Conservation (phyloP, 2,888 invertebrate genomes). For the Cantharis rufa region DNA sequence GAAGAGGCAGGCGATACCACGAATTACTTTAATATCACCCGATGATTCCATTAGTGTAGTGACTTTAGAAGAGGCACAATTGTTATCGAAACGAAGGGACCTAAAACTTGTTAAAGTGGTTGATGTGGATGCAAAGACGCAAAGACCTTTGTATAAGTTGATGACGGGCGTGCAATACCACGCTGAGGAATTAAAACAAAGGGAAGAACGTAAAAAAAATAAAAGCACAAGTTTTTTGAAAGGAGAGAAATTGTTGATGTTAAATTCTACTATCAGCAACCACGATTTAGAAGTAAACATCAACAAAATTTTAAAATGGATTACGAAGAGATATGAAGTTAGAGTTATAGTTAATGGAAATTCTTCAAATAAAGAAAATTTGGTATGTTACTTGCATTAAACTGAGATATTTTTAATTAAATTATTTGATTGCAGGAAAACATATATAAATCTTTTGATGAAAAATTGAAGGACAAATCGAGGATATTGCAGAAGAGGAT, state of each 20-base stretch:
- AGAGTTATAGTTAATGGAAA: slow-evolving; percentile 62
- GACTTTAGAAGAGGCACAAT: slow-evolving; percentile 71
- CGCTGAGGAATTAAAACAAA: slow-evolving; percentile 62
- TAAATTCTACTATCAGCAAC: slow-evolving; percentile 66
- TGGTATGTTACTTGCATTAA: slow-evolving; percentile 45
- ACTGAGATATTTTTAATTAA: not conserved
- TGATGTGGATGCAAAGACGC: slow-evolving; percentile 69
- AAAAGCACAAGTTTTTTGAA: slow-evolving; percentile 54
- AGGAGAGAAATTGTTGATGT: slow-evolving; percentile 66
- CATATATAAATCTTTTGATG: slow-evolving; percentile 62
- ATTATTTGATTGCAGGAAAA: slow-evolving; percentile 57
- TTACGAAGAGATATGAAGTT: slow-evolving; percentile 69
- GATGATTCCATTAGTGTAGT: slow-evolving; percentile 61
- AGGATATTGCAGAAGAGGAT: slow-evolving; percentile 67
- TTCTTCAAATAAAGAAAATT: slow-evolving; percentile 50
- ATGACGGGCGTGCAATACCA: slow-evolving; percentile 70
- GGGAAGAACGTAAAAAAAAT: slow-evolving; percentile 58
- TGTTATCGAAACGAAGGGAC: slow-evolving; percentile 68
- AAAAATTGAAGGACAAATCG: slow-evolving; percentile 57
- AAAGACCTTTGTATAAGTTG: slow-evolving; percentile 70
- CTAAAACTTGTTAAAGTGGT: slow-evolving; percentile 71
- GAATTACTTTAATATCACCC: slow-evolving; percentile 68
- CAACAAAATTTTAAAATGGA: slow-evolving; percentile 68
- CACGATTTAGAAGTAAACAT: slow-evolving; percentile 69
- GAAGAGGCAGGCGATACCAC: slow-evolving; percentile 54